Evolutionary conservation across 2,888 invertebrate species (phyloP), one percentile per base, ranked within the genome.

Genomic region (Laspeyria flexula): DNA sequence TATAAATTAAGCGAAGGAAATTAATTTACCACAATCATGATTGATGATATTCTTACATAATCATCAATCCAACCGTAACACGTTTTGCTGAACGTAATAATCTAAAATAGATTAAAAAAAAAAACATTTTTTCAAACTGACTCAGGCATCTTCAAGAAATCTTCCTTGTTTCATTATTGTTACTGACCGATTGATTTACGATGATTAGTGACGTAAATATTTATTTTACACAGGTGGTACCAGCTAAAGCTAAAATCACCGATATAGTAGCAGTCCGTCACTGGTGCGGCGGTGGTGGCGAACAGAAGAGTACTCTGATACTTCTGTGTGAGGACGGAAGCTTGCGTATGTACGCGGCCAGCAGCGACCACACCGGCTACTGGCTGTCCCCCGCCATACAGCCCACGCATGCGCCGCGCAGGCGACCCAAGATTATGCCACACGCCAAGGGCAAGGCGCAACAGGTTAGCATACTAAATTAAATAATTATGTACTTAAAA

Each of bases 181-280:
- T n/a, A n/a, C n/a, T n/a, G n/a, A n/a, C n/a, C n/a, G n/a, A n/a
- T n/a, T n/a, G n/a, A n/a, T n/a, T n/a, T n/a, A n/a, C n/a, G n/a
- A n/a, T n/a, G n/a, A n/a, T n/a, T n/a, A n/a, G n/a, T n/a, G n/a
- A n/a, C n/a, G n/a, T n/a, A n/a, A 21, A 21, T 21, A 5, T 5
- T 21, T 21, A 5, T 21, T 21, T 38, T 29, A 31, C 13, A 0
- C 59, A 93, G 93, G 88, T 96, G 25, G 93, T 96, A 11, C 96
- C 97, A 0, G 96, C 97, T 0, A 99, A 99, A 83, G 97, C 98
- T 0, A 98, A 98, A 86, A 98, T 99, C 37, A 98, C 98, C 85
- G 99, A 99, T 83, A 97, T 99, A 95, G 98, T 99, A 0, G 98
- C 98, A 0, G 97, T 99, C 43, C 94, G 99, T 0, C 99, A 99